These are phyloP conservation scores for Acrobeloides nanus DNA, from an alignment of 2,888 invertebrate species.

Conservation along the genomic window DNA sequence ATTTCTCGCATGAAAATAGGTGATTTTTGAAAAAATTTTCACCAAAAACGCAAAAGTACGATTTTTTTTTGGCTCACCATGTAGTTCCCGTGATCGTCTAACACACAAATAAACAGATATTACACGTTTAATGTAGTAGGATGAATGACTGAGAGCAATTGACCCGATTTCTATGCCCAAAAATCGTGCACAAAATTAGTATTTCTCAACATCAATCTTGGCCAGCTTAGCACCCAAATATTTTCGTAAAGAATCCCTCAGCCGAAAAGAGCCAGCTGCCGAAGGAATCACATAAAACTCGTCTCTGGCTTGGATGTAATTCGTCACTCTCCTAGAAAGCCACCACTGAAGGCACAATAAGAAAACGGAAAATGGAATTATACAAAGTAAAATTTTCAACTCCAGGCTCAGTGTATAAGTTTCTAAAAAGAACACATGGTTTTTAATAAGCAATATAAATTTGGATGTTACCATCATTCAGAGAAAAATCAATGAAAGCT, in stretches of 20 bases:
- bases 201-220: conserved; percentile 1
- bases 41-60: too few species aligned
- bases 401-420: background rate
- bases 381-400: background rate
- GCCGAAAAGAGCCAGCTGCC: too few species aligned
- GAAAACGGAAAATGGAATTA: conserved; percentile 5
- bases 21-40: too few species aligned
- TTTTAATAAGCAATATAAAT: too few species aligned
- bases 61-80: too few species aligned
- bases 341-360: conserved; percentile 3
- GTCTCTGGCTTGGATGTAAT: conserved; percentile 10
- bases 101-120: too few species aligned
- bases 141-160: background rate
- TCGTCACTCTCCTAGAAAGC: conserved; percentile 4
- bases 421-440: conserved; percentile 6
- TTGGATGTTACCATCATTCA: too few species aligned
- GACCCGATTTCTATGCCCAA: background rate
- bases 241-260: conserved; percentile 5
- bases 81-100: too few species aligned
- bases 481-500: too few species aligned
- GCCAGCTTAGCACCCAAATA: conserved; percentile 3
- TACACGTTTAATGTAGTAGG: background rate
- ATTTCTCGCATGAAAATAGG: too few species aligned
- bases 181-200: background rate
- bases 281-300: conserved; percentile 6